phyloP scores from a whole-genome alignment of 2,888 invertebrate genomes.

The Phyllotreta cruciferae region DNA sequence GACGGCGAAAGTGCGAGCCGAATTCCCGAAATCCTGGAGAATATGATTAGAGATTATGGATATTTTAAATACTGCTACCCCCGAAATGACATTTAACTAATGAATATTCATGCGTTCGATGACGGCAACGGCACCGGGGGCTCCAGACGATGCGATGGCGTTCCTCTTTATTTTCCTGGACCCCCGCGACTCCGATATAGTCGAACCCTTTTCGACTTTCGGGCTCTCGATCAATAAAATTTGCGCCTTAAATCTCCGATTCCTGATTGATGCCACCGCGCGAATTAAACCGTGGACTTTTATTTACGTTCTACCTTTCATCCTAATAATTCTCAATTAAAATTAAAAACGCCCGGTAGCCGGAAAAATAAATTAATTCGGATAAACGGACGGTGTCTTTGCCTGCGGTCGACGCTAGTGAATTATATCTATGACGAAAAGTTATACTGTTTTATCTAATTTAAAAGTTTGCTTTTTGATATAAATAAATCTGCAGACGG shows the following conservation, averaged over 20 bases:
- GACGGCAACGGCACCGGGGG: constrained; percentile 46
- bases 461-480: constrained; percentile 53
- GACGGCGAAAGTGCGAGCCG: constrained; percentile 35
- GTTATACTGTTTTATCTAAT: constrained; percentile 57
- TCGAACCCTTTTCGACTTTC: too few relatives aligned
- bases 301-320: too few relatives aligned
- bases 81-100: constrained; percentile 53
- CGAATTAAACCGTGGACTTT: too few relatives aligned
- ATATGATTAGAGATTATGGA: constrained; percentile 57
- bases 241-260: too few relatives aligned
- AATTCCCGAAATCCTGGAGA: constrained; percentile 51
- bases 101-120: constrained; percentile 55
- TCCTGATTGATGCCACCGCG: too few relatives aligned
- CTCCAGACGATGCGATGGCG: constrained; percentile 39
- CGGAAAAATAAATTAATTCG: constrained; percentile 12
- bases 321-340: too few relatives aligned
- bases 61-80: constrained; percentile 55
- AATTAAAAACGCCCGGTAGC: background rate
- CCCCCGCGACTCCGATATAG: too few relatives aligned
- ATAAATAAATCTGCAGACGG: constrained; percentile 39
- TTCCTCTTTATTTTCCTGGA: too few relatives aligned
- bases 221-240: too few relatives aligned
- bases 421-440: constrained; percentile 56
- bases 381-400: constrained; percentile 16
- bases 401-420: constrained; percentile 40